Conservation (phyloP, 2,888 invertebrate genomes). For the Drosophila kokeensis region DNA sequence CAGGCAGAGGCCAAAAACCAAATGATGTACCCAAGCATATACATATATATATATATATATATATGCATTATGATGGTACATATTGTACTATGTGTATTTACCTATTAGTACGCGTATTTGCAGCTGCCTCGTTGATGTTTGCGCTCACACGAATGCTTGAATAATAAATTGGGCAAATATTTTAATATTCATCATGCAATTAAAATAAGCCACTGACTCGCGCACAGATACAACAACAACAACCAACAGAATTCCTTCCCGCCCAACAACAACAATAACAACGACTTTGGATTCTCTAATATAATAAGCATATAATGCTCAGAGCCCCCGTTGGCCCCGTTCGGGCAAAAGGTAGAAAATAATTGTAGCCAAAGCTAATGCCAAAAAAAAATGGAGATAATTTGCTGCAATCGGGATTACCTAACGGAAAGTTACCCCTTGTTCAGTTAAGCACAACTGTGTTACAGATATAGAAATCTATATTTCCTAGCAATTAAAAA, state of each 20-base stretch:
- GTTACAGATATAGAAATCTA: background rate
- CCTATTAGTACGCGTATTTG: slow-evolving; percentile 1
- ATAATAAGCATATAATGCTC: slow-evolving; percentile 70
- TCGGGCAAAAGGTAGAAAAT: slow-evolving; percentile 40
- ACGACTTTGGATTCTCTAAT: slow-evolving; percentile 63
- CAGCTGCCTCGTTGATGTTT: slow-evolving; percentile 48
- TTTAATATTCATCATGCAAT: slow-evolving; percentile 84
- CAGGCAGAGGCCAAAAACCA: slow-evolving; percentile 29
- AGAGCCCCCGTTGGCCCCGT: slow-evolving; percentile 29
- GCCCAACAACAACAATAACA: slow-evolving; percentile 26
- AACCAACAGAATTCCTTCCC: slow-evolving; percentile 14
- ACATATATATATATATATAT: slow-evolving; percentile 10
- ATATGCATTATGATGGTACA: background rate
- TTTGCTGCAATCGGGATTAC: background rate
- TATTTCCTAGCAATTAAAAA: background rate
- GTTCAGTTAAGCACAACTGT: background rate
- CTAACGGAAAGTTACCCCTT: slow-evolving; percentile 6
- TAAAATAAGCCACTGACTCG: slow-evolving; percentile 73
- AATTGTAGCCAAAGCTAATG: slow-evolving; percentile 37
- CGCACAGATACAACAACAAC: slow-evolving; percentile 27
- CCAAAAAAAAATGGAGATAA: background rate
- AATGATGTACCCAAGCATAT: slow-evolving; percentile 27
- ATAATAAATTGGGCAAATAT: slow-evolving; percentile 82
- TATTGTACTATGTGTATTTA: background rate
- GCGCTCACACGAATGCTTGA: slow-evolving; percentile 70